These are phyloP conservation scores for Drosophila nigricruria DNA, from an alignment of 2,888 invertebrate species.

Conservation along the genomic window DNA sequence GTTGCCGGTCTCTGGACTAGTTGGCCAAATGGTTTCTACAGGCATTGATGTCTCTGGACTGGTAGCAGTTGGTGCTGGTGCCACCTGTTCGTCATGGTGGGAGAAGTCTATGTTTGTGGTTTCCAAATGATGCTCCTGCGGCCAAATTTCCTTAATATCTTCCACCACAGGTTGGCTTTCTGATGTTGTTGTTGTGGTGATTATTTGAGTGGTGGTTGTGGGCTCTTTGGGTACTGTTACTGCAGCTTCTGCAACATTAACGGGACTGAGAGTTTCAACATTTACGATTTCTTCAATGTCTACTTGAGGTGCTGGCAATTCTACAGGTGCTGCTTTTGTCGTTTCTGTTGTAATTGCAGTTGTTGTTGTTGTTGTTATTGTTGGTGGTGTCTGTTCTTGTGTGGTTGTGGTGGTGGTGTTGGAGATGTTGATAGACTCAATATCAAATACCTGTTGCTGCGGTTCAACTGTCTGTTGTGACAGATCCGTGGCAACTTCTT, in stretches of 20 bases:
- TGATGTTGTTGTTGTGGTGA: slow-evolving; percentile 33
- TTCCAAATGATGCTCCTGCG: slow-evolving; percentile 81
- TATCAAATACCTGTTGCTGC: slow-evolving; percentile 85
- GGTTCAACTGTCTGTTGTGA: slow-evolving; percentile 58
- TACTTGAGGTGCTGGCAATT: slow-evolving; percentile 84
- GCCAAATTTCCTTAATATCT: slow-evolving; percentile 84
- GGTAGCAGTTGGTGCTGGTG: slow-evolving; percentile 33
- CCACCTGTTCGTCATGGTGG: slow-evolving; percentile 65
- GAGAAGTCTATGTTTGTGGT: slow-evolving; percentile 83
- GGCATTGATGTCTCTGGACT: slow-evolving; percentile 46
- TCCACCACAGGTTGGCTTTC: slow-evolving; percentile 61
- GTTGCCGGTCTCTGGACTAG: slow-evolving; percentile 81
- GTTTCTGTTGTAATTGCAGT: slow-evolving; percentile 64
- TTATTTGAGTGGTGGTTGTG: slow-evolving; percentile 21
- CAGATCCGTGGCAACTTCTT: slow-evolving; percentile 79
- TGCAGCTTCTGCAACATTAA: slow-evolving; percentile 75
- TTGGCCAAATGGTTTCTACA: slow-evolving; percentile 82
- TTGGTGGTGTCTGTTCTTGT: slow-evolving; percentile 66
- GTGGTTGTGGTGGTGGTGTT: slow-evolving; percentile 52
- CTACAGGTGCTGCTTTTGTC: slow-evolving; percentile 85
- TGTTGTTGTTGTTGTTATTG: slow-evolving; percentile 43
- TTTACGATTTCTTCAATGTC: slow-evolving; percentile 81
- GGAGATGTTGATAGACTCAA: slow-evolving; percentile 78
- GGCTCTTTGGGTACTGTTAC: slow-evolving; percentile 51
- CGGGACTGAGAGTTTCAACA: slow-evolving; percentile 77